Evolutionary conservation across 2,113 vertebrate species (phyloP).

Genomic region (Zosterops borbonicus): DNA sequence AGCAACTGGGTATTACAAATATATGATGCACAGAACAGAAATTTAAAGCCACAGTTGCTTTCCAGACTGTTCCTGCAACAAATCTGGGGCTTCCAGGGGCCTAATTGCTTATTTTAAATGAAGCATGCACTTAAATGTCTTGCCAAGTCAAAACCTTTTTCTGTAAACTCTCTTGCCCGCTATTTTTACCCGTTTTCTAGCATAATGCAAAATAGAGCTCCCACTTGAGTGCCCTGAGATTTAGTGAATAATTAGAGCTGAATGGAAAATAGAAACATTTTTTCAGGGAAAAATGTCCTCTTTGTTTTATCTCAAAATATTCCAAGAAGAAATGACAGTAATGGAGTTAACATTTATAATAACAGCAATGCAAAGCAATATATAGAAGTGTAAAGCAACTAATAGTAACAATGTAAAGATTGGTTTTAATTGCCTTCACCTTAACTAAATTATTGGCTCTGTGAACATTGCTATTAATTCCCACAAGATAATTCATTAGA

Average conservation of each 20-base stretch:
- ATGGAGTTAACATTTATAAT: not conserved
- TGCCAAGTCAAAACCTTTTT: conserved; percentile 48
- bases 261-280: conserved; percentile 7
- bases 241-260: conserved; percentile 34
- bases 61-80: not conserved
- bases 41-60: conserved; percentile 2
- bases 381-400: not conserved
- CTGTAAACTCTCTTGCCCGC: not conserved
- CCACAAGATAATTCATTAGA: not conserved
- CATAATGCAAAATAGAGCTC: conserved; percentile 11
- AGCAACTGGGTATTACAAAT: not conserved
- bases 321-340: not conserved
- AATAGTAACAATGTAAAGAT: not conserved
- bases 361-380: not conserved
- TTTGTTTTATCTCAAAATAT: not conserved
- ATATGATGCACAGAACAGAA: not conserved
- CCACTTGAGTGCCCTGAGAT: not conserved
- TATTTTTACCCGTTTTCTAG: conserved; percentile 45
- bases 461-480: not conserved
- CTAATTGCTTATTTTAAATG: conserved; percentile 49
- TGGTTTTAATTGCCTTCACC: not conserved
- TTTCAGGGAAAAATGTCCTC: not conserved
- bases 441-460: not conserved
- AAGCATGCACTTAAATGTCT: conserved; percentile 17
- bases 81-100: conserved; percentile 7